Percentiles rank a stretch among this genome's conserved stretches.
phyloP scores from a whole-genome alignment of 2,113 vertebrate genomes.

The Lipotes vexillifer region DNA sequence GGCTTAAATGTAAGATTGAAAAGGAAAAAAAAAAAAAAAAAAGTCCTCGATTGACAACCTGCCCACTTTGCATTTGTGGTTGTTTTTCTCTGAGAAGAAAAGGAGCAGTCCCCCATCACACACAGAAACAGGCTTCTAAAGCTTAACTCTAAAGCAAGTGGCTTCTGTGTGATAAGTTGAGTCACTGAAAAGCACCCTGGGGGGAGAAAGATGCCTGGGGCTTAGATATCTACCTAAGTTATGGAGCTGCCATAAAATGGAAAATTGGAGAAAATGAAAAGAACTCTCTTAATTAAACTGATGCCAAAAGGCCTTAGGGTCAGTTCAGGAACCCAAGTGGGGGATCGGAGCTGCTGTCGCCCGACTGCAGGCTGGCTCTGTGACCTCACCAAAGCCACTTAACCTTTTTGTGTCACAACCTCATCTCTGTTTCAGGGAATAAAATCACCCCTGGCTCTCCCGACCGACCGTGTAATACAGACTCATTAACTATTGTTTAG shows the following conservation, averaged over 20 bases:
- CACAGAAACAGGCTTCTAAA: neutral
- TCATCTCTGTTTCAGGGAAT: conserved; percentile 46
- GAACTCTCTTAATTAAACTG: conserved; percentile 50
- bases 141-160: neutral
- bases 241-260: conserved; percentile 30
- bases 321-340: neutral
- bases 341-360: neutral
- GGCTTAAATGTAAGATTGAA: conserved; percentile 65
- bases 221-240: neutral
- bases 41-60: conserved; percentile 66
- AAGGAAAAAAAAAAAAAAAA: conserved; percentile 32
- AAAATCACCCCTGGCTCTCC: conserved; percentile 48
- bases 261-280: conserved; percentile 39
- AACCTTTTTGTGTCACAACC: conserved; percentile 58
- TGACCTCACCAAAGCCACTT: conserved; percentile 54
- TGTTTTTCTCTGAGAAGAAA: conserved; percentile 60
- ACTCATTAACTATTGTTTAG: conserved; percentile 60
- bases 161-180: conserved; percentile 21
- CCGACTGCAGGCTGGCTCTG: neutral
- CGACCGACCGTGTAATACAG: neutral
- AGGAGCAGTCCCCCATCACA: conserved; percentile 29
- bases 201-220: neutral
- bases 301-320: conserved; percentile 30
- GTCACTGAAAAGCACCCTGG: neutral
- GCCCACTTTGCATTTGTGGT: conserved; percentile 72